These are phyloP conservation scores for Hecatera dysodea DNA, from an alignment of 2,888 invertebrate species.

Conservation along the genomic window DNA sequence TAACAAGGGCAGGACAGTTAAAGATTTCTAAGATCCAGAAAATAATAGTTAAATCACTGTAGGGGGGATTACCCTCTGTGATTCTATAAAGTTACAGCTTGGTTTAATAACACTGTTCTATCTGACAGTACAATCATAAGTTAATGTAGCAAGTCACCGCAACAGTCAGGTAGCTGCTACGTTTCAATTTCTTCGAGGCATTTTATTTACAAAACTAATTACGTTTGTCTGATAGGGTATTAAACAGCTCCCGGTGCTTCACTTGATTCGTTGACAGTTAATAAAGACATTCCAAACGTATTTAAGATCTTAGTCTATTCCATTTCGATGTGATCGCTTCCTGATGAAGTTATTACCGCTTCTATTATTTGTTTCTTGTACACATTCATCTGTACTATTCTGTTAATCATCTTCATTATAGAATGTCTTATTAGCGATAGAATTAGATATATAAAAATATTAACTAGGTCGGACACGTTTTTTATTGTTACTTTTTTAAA, in stretches of 20 bases:
- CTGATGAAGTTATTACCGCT: conserved; percentile 79
- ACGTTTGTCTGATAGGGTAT: conserved; percentile 89
- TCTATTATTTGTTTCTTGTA: conserved; percentile 68
- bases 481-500: conserved; percentile 78
- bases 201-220: conserved; percentile 91
- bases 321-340: conserved; percentile 80
- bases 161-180: conserved; percentile 87
- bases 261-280: conserved; percentile 89
- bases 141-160: conserved; percentile 87
- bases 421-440: conserved; percentile 73
- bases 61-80: conserved; percentile 61
- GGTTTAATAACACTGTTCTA: conserved; percentile 70
- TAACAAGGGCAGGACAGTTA: background rate
- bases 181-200: conserved; percentile 90
- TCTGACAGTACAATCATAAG: conserved; percentile 77
- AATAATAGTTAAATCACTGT: conserved; percentile 44
- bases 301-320: conserved; percentile 83
- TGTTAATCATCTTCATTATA: conserved; percentile 72
- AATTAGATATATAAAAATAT: conserved; percentile 76
- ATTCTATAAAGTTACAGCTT: conserved; percentile 56
- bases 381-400: conserved; percentile 72
- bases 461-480: conserved; percentile 73
- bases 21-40: conserved; percentile 18
- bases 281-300: conserved; percentile 89
- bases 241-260: conserved; percentile 86